Evolutionary conservation across 2,797 vertebrate genomes (phyloP).

Genomic region (Myotis vivesi): DNA sequence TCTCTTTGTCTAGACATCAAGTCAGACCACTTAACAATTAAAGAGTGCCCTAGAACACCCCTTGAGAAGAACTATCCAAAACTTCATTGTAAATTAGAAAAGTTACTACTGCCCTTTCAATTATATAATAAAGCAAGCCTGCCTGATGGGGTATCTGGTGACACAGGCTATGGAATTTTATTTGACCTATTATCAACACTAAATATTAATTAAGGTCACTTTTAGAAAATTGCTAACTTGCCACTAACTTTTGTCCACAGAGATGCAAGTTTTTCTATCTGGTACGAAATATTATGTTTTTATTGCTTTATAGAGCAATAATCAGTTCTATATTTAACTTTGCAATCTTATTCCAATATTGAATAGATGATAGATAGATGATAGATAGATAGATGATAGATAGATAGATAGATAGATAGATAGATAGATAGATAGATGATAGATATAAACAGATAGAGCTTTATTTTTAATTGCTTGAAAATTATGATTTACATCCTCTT

Average conservation of each 20-base stretch:
- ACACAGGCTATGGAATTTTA: not conserved
- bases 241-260: not conserved
- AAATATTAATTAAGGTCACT: not conserved
- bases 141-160: not conserved
- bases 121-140: not conserved
- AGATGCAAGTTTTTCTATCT: not conserved
- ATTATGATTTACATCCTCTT: not conserved
- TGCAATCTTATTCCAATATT: not conserved
- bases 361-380: not conserved
- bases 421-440: not conserved
- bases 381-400: not conserved
- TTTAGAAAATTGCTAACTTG: not conserved
- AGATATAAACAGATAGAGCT: not conserved
- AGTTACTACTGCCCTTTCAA: not conserved
- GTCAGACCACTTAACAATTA: not conserved
- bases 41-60: not conserved
- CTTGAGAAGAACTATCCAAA: not conserved
- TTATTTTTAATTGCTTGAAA: slow-evolving; percentile 14
- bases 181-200: not conserved
- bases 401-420: not conserved
- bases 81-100: not conserved
- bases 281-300: not conserved
- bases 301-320: not conserved
- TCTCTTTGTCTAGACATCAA: not conserved
- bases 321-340: not conserved